Evolutionary conservation across 2,113 vertebrate species (phyloP), one percentile per base, ranked within the genome.

Genomic region (Tamias sibiricus): DNA sequence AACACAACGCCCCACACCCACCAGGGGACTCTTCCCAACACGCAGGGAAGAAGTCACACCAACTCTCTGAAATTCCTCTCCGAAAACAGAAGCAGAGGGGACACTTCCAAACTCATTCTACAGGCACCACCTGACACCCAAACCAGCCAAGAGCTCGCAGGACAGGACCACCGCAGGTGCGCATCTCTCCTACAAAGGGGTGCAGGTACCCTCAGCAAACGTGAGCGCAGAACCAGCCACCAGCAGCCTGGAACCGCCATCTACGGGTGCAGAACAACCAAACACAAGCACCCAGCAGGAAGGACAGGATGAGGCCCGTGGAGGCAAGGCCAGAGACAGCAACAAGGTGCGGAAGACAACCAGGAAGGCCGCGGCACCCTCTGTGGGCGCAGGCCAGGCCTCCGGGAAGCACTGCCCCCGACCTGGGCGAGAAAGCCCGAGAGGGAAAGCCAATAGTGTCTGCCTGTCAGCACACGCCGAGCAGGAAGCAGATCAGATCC

Each of bases 51-150:
- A 88, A 75, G 66, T 80, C 62, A 52, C 2, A 37, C 64, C 12
- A 91, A 35, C 32, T 85, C 47, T 80, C 66, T 64, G 80, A 64
- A 68, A 59, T 52, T 32, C 69, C 35, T 82, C 47, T 80, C 59
- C 68, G 47, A 66, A 91, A 69, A 75, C 17, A 57, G 74, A 74
- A 42, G 22, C 76, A 54, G 59, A 90, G 47, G 6, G 22, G 75
- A 32, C 64, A 35, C 87, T 66, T 86, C 40, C 16, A 47, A 94
- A 90, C 54, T 86, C 87, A 74, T 57, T 80, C 32, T 24, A 6
- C 19, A 54, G 68, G 69, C 47, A 24, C 75, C 47, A 66, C 74
- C 52, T 47, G 57, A 85, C 44, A 66, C 37, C 47, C 92, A 72
- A 22, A 49, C 76, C 76, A 89, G 42, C 44, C 80, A 74, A 64